Conservation (phyloP, 2,113 vertebrate genomes). For the Corvus cornix region DNA sequence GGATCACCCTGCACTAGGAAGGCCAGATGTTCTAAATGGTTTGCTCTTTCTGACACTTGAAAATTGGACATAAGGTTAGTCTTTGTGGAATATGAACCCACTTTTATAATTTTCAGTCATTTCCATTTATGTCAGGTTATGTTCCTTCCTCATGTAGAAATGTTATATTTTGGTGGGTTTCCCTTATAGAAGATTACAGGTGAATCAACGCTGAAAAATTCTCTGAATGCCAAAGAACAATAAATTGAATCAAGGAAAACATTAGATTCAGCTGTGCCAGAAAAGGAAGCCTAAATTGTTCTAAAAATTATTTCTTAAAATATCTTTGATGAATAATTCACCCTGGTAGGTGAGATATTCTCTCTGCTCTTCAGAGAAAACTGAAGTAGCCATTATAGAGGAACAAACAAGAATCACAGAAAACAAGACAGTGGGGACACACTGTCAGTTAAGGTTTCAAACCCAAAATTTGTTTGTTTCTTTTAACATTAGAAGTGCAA, state of each 20-base stretch:
- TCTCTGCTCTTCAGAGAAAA: background rate
- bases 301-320: background rate
- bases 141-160: background rate
- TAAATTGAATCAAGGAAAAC: background rate
- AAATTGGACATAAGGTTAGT: background rate
- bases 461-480: background rate
- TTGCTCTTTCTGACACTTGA: background rate
- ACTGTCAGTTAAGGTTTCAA: background rate
- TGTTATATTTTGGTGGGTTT: background rate
- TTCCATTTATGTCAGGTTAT: background rate
- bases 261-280: background rate
- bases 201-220: background rate
- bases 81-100: background rate
- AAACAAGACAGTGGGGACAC: background rate
- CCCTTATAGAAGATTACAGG: background rate
- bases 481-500: background rate
- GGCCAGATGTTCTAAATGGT: background rate
- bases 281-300: background rate
- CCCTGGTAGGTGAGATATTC: background rate
- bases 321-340: background rate
- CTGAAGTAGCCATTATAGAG: background rate
- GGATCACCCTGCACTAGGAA: background rate
- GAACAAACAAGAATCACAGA: background rate
- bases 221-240: background rate
- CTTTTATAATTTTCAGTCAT: background rate